These are phyloP conservation scores for Mus minutoides DNA, from an alignment of 2,797 vertebrate genomes.

Conservation along the genomic window DNA sequence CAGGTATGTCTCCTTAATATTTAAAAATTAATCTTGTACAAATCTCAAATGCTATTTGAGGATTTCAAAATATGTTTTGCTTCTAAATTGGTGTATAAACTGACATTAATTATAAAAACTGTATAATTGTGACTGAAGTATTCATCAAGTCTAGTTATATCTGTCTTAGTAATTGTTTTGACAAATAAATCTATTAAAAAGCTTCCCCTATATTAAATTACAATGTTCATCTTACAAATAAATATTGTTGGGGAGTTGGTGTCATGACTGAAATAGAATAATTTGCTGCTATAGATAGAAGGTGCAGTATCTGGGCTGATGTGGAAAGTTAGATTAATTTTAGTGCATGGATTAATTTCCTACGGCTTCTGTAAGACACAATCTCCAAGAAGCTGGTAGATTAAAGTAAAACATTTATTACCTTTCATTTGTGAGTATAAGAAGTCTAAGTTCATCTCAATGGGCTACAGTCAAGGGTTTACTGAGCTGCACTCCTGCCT, in stretches of 20 bases:
- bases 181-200: slow-evolving; percentile 70
- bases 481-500: background rate
- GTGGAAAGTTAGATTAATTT: background rate
- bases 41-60: slow-evolving; percentile 19
- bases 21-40: slow-evolving; percentile 3
- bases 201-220: slow-evolving; percentile 28
- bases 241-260: slow-evolving; percentile 5
- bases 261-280: slow-evolving; percentile 27
- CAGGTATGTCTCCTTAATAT: slow-evolving; percentile 5
- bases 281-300: background rate
- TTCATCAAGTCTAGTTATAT: slow-evolving; percentile 50
- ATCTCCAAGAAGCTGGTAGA: background rate
- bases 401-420: background rate
- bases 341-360: background rate
- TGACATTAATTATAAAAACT: slow-evolving; percentile 71
- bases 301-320: background rate
- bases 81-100: slow-evolving; percentile 62
- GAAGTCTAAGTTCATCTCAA: background rate
- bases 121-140: slow-evolving; percentile 55
- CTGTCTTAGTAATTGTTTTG: slow-evolving; percentile 63
- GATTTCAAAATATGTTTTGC: slow-evolving; percentile 62
- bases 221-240: slow-evolving; percentile 50
- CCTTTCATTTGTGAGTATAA: background rate
- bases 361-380: background rate
- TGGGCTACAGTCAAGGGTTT: background rate